Evolutionary conservation across 2,888 invertebrate species (phyloP), one percentile per base, ranked within the genome.

Genomic region (Aricia artaxerxes): DNA sequence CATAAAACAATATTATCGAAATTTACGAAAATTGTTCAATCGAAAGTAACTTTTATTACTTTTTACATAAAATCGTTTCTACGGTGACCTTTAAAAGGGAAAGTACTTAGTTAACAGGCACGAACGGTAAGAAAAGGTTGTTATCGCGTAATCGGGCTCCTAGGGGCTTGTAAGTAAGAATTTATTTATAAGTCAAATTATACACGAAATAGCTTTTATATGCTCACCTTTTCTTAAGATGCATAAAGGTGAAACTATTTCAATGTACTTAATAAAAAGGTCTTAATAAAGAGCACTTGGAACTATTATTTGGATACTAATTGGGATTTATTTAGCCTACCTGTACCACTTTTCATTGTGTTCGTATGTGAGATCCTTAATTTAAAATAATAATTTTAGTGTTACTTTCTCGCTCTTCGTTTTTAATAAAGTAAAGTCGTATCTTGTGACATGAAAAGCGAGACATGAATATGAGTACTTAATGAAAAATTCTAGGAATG

Each of bases 21-120:
- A 75, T 75, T 75, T 53, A 75, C 75, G 75, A 75, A 75, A 11
- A 49, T 24, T 44, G 13, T 49, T 24, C 49, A 75, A 49, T 44
- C 4, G 24, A 49, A 75, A 44, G 24, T 57, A 16, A 76, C 76
- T 57, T 76, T 57, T 57, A 76, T 76, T 53, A 16, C 3, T 49
- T 75, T 16, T 13, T 5, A 53, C 1, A 76, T 76, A 76, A 76
- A 76, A 53, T 53, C 4, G 31, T 49, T 53, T 76, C 35, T 76
- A 31, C 76, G 6, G 31, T 6, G 35, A 76, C 24, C 31, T 73
- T 4, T 24, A 11, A 49, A 31, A 49, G 44, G 44, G 24, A 53
- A 53, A 76, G 57, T 76, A 75, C 49, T 75, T n/a, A 35, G 76
- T 76, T 76, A 76, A 57, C 57, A 76, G 35, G 53, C 76, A 76